Conservation (phyloP, 2,888 invertebrate species). For the Perizoma affinitatum region DNA sequence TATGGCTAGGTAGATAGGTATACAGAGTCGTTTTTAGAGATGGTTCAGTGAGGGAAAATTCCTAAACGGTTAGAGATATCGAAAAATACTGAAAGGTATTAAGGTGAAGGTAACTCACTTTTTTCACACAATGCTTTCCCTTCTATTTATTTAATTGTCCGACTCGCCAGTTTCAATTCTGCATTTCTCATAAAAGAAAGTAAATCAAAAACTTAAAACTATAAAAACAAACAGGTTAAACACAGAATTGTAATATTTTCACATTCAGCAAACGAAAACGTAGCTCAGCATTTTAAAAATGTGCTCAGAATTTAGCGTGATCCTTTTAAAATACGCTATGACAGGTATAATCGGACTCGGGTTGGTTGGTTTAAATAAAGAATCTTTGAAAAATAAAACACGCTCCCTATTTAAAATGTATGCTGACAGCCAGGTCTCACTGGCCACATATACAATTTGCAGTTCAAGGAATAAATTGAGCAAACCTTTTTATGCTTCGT, state of each 20-base stretch:
- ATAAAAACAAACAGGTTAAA: background rate
- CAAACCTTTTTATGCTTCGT: background rate
- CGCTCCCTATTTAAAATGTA: constrained; percentile 43
- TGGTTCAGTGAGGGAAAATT: too few species aligned
- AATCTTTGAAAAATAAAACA: constrained; percentile 44
- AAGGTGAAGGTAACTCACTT: too few species aligned
- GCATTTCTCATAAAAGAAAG: background rate
- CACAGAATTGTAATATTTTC: constrained; percentile 6
- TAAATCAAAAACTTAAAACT: background rate
- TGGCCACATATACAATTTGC: constrained; percentile 38
- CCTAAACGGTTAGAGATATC: too few species aligned
- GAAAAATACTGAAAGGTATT: too few species aligned
- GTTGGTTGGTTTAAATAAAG: constrained; percentile 45
- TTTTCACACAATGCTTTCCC: too few species aligned
- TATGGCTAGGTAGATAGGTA: too few species aligned
- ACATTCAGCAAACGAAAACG: constrained; percentile 16
- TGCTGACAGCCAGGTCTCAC: constrained; percentile 31
- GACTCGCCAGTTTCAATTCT: too few species aligned
- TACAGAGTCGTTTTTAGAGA: too few species aligned
- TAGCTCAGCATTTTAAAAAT: background rate
- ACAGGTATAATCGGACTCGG: constrained; percentile 38
- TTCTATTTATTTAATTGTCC: too few species aligned
- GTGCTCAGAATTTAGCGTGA: constrained; percentile 19
- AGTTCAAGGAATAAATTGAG: constrained; percentile 5
- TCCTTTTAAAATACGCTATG: constrained; percentile 37